Conservation (phyloP, 2,888 invertebrate species). For the Coenonympha glycerion region DNA sequence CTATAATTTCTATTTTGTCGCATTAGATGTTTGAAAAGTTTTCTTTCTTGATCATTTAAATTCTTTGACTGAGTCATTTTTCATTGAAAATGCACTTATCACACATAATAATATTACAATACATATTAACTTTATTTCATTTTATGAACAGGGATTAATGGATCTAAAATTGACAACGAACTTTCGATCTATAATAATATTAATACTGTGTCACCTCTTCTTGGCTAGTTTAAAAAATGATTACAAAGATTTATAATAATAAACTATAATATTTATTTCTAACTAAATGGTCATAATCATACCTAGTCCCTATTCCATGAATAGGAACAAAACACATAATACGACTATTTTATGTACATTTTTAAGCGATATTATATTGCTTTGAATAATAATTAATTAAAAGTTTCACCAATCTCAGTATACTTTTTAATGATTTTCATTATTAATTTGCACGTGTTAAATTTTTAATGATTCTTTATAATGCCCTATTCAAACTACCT, state of each 20-base stretch:
- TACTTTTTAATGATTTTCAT: constrained; percentile 23
- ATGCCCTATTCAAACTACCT: constrained; percentile 21
- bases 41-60: not conserved
- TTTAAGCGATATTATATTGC: constrained; percentile 64
- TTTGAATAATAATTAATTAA: constrained; percentile 38
- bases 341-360: constrained; percentile 31
- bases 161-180: constrained; percentile 21
- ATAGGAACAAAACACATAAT: constrained; percentile 34
- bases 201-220: constrained; percentile 15
- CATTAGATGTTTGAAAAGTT: too few relatives aligned
- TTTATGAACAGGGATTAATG: constrained; percentile 12
- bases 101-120: too few relatives aligned
- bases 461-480: constrained; percentile 10
- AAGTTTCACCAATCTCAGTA: constrained; percentile 29
- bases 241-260: constrained; percentile 6
- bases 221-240: not conserved
- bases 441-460: constrained; percentile 24
- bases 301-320: constrained; percentile 43
- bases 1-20: too few relatives aligned
- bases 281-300: constrained; percentile 32
- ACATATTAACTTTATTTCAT: not conserved
- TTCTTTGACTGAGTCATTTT: not conserved
- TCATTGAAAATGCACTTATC: not conserved
- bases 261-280: constrained; percentile 21
- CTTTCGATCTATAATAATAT: constrained; percentile 1